Evolutionary conservation across 2,113 vertebrate species (phyloP).

Genomic region (Micromys minutus): DNA sequence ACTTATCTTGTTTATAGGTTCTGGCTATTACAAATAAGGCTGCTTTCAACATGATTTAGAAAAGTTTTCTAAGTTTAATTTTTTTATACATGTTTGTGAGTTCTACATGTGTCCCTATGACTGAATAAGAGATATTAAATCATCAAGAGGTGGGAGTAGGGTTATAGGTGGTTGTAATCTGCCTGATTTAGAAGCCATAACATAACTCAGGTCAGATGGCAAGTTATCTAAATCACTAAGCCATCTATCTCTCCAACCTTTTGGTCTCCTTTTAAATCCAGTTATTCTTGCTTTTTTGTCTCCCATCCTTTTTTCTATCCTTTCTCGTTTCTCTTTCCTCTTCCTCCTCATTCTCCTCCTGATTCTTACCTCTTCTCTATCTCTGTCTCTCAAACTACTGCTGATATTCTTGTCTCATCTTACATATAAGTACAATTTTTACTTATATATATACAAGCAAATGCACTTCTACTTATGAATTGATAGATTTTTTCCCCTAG

Average conservation of each 20-base stretch:
- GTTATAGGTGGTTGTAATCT: background rate
- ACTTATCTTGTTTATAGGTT: too few relatives aligned
- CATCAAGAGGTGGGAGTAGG: background rate
- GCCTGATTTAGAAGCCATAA: background rate
- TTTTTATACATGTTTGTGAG: background rate
- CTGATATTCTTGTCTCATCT: background rate
- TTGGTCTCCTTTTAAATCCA: background rate
- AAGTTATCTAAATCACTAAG: background rate
- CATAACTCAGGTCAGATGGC: background rate
- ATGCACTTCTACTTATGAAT: background rate
- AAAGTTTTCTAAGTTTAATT: background rate
- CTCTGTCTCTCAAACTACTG: background rate
- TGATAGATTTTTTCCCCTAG: background rate
- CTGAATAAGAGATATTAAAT: too few relatives aligned
- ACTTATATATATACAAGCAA: background rate
- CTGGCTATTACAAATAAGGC: too few relatives aligned
- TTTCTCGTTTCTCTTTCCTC: background rate
- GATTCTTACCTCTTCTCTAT: background rate
- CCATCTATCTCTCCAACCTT: background rate
- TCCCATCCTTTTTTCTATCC: rapidly evolving
- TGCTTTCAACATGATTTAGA: background rate
- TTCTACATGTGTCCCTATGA: background rate
- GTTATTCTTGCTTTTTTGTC: background rate
- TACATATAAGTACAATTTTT: background rate
- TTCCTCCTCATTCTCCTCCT: background rate